A percentile compares a stretch with the other conserved stretches of the same genome.
phyloP scores from a whole-genome alignment of 1,140 invertebrate genomes.

The Whitmania pigra region DNA sequence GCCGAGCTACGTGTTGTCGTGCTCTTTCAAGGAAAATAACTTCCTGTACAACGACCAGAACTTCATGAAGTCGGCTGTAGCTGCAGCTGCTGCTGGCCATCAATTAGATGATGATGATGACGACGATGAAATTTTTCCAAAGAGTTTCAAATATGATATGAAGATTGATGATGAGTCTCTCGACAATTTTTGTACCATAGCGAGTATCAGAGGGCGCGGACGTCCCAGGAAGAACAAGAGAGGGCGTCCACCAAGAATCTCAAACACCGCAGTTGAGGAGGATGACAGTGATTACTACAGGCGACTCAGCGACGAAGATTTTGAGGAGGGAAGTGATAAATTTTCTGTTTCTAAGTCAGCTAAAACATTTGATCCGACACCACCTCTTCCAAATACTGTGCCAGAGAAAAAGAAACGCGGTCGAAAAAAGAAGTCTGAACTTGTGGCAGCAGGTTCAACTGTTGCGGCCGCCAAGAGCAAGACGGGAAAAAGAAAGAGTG shows the following conservation, averaged over 20 bases:
- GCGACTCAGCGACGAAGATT: slow-evolving; percentile 4
- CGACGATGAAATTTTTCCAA: slow-evolving; percentile 1
- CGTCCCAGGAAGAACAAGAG: too few relatives aligned
- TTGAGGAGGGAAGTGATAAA: neutral
- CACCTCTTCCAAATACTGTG: neutral
- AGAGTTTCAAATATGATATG: neutral
- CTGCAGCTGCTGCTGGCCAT: neutral
- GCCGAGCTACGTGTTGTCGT: neutral
- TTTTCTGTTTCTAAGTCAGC: neutral
- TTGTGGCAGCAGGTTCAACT: neutral
- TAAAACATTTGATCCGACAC: neutral
- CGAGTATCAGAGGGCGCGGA: too few relatives aligned
- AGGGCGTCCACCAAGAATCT: too few relatives aligned
- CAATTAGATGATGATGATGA: neutral
- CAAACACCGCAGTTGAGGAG: neutral
- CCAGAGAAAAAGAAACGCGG: neutral
- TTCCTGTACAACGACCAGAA: neutral
- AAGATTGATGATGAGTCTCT: neutral
- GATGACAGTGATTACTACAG: slow-evolving; percentile 9
- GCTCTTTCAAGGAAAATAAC: neutral
- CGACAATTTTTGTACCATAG: too few relatives aligned
- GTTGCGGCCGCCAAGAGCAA: too few relatives aligned
- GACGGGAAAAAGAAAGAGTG: too few relatives aligned
- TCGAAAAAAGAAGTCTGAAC: neutral
- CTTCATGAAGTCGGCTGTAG: neutral